Evolutionary conservation across 2,113 vertebrate species (phyloP), one percentile per base, ranked within the genome.

Genomic region (Chaetorhynchus papuensis): DNA sequence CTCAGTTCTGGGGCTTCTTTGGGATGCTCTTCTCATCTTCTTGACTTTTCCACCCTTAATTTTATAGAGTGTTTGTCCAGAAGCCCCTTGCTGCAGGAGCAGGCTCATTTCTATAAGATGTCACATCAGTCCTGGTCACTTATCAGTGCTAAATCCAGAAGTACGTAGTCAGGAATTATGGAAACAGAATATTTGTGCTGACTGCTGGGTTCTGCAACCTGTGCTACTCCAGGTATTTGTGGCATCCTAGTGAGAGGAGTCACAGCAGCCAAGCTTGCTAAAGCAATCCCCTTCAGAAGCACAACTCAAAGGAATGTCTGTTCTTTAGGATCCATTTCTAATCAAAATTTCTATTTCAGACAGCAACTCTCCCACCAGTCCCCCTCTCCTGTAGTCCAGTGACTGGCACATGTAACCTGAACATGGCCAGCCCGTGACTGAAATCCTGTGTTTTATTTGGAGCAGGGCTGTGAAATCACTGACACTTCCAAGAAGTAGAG

Each of bases 1-100:
- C 93, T 96, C 69, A 72, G 5, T 95, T 95, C 47, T 39, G 19
- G 47, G 77, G n/a, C 17, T 94, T 61, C 91, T 95, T 81, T 42
- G 49, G 61, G 83, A 53, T 71, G 83, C 33, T 87, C 86, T 90
- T 54, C 27, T 42, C 39, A 7, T 77, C 79, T 26, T 52, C 61
- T 65, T 90, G 75, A n/a, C 83, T 88, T 57, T 90, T 63, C 59
- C 47, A 77, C 71, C n/a, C 33, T 45, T 45, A 15, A 13, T 61
- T 92, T 53, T 22, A 31, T 10, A 15, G 45, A 54, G 28, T 24
- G 3, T 89, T 85, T 66, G 35, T 77, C 83, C 30, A 8, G 16
- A n/a, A 75, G 30, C 31, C 44, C 52, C 49, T 52, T 64, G 53
- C 33, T 79, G 75, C 63, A 57, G 78, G 33, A 85, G 41, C 22